Evolutionary conservation across 2,113 vertebrate species (phyloP).

Genomic region (Oreochromis tanganicae): DNA sequence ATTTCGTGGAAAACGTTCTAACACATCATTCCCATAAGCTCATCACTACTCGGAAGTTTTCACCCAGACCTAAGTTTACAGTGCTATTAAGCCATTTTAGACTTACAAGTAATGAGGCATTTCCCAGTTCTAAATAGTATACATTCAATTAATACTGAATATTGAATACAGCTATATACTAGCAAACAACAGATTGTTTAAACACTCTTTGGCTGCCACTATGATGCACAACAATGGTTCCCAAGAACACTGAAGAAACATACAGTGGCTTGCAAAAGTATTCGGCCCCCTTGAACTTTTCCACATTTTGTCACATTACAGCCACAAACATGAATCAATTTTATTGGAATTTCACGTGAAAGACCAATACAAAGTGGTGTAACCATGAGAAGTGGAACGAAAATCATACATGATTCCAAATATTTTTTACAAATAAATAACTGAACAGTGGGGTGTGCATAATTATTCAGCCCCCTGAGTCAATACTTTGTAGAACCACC

Average conservation of each 20-base stretch:
- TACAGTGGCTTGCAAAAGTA: too few relatives aligned
- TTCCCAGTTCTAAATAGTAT: neutral
- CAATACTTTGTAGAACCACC: too few relatives aligned
- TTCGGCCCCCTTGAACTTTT: too few relatives aligned
- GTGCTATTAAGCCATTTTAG: neutral
- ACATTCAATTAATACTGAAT: neutral
- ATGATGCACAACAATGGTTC: neutral
- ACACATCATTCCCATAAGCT: neutral
- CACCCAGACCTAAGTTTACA: neutral
- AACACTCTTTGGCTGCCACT: neutral
- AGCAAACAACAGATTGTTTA: neutral
- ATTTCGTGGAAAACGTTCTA: neutral
- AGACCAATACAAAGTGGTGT: too few relatives aligned
- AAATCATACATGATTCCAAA: too few relatives aligned
- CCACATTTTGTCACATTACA: too few relatives aligned
- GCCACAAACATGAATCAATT: too few relatives aligned
- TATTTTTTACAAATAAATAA: too few relatives aligned
- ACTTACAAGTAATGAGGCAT: neutral
- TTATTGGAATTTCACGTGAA: too few relatives aligned
- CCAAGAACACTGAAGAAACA: neutral
- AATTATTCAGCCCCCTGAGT: too few relatives aligned
- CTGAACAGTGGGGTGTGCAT: too few relatives aligned
- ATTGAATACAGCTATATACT: neutral
- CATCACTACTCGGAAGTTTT: neutral
- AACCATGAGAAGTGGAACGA: too few relatives aligned